Evolutionary conservation across 2,888 invertebrate genomes (phyloP).

Genomic region (Steinernema carpocapsae): DNA sequence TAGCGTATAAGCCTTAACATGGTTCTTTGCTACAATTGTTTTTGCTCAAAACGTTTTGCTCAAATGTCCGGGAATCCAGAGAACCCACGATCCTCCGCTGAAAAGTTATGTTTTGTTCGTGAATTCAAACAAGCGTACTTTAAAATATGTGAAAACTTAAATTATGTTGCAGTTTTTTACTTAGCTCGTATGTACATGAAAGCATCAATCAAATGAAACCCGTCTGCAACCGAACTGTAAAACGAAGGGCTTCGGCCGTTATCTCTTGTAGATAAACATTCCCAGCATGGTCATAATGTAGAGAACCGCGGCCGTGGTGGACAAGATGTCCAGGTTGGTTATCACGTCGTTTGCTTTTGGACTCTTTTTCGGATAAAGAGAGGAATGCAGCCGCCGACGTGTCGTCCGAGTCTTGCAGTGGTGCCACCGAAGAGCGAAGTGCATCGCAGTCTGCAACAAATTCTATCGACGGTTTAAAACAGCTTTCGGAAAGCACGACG

Average conservation of each 20-base stretch:
- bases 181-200: constrained; percentile 34
- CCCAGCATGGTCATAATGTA: constrained; percentile 25
- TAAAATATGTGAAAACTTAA: too few species aligned
- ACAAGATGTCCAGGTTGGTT: constrained; percentile 13
- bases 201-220: constrained; percentile 5
- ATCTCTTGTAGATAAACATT: constrained; percentile 31
- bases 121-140: too few species aligned
- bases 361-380: constrained; percentile 8
- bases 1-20: too few species aligned
- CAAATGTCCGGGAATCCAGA: too few species aligned
- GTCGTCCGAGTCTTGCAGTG: constrained; percentile 27
- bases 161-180: too few species aligned
- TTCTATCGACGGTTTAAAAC: neutral
- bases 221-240: neutral
- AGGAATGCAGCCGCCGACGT: constrained; percentile 1
- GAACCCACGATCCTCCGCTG: too few species aligned
- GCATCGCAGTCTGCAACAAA: neutral
- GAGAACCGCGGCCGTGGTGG: constrained; percentile 6
- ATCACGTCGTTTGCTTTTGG: neutral
- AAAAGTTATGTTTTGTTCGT: too few species aligned
- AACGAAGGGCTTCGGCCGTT: neutral
- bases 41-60: too few species aligned
- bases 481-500: too few species aligned
- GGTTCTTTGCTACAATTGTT: too few species aligned
- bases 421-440: constrained; percentile 30